Evolutionary conservation across 1,140 invertebrate genomes (phyloP).

Genomic region (Ceratina japonica): DNA sequence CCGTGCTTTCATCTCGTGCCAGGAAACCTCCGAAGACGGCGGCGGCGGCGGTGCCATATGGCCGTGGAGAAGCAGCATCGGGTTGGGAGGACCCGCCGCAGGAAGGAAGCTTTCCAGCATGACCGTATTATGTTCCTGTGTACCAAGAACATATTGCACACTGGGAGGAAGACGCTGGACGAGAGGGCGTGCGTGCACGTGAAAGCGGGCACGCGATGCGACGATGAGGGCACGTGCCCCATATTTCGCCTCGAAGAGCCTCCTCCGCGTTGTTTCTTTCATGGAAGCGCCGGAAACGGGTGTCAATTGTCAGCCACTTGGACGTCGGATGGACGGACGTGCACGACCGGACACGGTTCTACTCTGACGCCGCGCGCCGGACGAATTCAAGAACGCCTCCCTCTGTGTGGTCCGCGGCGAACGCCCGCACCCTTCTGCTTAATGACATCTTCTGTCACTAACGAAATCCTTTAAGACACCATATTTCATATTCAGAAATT

Average conservation of each 20-base stretch:
- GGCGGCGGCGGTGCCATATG: slow-evolving; percentile 52
- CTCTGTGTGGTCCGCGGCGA: slow-evolving; percentile 64
- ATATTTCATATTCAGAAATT: too few relatives aligned
- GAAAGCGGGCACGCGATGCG: slow-evolving; percentile 57
- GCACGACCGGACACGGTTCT: slow-evolving; percentile 38
- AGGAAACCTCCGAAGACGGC: slow-evolving; percentile 15
- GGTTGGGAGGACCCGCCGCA: slow-evolving; percentile 46
- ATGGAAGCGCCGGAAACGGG: slow-evolving; percentile 67
- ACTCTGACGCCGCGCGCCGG: background rate
- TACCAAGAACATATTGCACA: slow-evolving; percentile 61
- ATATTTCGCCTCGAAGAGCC: slow-evolving; percentile 44
- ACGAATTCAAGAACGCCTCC: slow-evolving; percentile 44
- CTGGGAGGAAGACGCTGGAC: slow-evolving; percentile 41
- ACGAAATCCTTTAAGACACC: too few relatives aligned
- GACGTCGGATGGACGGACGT: slow-evolving; percentile 22
- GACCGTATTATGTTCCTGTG: slow-evolving; percentile 66
- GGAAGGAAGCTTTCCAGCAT: slow-evolving; percentile 71
- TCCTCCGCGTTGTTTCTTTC: slow-evolving; percentile 51
- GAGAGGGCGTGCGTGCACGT: slow-evolving; percentile 19
- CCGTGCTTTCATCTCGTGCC: slow-evolving; percentile 64
- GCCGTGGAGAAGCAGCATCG: slow-evolving; percentile 16
- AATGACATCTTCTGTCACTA: too few relatives aligned
- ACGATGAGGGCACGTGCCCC: slow-evolving; percentile 69
- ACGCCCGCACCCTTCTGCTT: background rate
- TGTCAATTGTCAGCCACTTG: slow-evolving; percentile 69